Conservation (phyloP, 2,113 vertebrate species). For the Cichladusa arquata region DNA sequence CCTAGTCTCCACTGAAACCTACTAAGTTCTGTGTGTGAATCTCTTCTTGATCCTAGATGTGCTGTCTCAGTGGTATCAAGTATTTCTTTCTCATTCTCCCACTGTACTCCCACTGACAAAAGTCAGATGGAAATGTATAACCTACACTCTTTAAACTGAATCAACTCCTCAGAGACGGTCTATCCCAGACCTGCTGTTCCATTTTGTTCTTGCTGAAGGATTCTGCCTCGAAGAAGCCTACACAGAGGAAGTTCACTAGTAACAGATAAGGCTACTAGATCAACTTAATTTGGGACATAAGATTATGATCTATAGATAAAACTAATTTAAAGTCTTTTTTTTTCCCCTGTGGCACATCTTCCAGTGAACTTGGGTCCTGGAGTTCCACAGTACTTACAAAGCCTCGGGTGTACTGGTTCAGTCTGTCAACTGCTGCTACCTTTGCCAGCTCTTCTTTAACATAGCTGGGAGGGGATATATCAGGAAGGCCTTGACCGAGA, state of each 20-base stretch:
- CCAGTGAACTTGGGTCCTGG: not conserved
- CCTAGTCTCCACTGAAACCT: not conserved
- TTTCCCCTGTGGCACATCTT: not conserved
- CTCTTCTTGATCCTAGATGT: not conserved
- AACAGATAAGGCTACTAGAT: not conserved
- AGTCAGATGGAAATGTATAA: not conserved
- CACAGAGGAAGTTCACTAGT: not conserved
- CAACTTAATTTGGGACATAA: not conserved
- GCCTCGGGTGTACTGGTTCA: conserved; percentile 95
- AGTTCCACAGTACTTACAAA: conserved; percentile 81
- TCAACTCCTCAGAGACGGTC: not conserved
- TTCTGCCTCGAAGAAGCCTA: not conserved
- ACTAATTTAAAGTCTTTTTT: not conserved
- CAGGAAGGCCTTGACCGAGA: conserved; percentile 90
- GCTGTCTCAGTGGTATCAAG: not conserved
- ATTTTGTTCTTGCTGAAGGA: not conserved
- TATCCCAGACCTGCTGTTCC: not conserved
- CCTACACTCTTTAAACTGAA: not conserved
- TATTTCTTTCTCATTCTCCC: not conserved
- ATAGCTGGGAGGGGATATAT: conserved; percentile 88
- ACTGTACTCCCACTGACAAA: not conserved
- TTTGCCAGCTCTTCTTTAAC: conserved; percentile 85
- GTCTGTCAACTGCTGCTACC: conserved; percentile 75
- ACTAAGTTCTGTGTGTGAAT: not conserved
- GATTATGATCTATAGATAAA: not conserved